These are phyloP conservation scores for Tauraco hartlaubi DNA, from an alignment of 2,797 vertebrate species.

Conservation along the genomic window DNA sequence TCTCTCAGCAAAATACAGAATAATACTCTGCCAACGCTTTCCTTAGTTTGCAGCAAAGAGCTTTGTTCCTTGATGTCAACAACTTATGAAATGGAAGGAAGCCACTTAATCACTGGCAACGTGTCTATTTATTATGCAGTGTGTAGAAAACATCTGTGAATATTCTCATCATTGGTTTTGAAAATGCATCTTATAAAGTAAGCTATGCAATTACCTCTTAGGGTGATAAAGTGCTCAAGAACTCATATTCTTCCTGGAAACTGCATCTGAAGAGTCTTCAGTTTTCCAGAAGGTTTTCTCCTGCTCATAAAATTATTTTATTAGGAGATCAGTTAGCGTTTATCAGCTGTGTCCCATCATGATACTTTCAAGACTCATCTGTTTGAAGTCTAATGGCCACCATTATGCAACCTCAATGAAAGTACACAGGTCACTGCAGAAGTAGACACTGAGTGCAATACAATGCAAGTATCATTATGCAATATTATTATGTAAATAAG, in stretches of 20 bases:
- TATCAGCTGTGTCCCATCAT: neutral
- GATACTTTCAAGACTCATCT: neutral
- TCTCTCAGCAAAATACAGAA: neutral
- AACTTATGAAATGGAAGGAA: neutral
- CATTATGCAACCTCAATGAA: neutral
- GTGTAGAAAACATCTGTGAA: neutral
- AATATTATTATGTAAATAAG: constrained; percentile 27
- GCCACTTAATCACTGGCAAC: neutral
- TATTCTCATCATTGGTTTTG: neutral
- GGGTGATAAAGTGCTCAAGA: neutral
- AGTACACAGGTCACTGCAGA: neutral
- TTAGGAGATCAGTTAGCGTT: constrained; percentile 11
- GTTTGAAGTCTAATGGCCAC: neutral
- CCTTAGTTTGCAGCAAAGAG: neutral
- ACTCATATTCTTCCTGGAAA: neutral
- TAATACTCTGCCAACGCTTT: neutral
- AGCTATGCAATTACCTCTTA: neutral
- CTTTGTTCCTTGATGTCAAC: neutral
- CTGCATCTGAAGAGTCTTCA: neutral
- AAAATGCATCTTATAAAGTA: neutral
- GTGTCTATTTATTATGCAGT: neutral
- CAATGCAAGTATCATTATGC: neutral
- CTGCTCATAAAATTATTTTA: neutral
- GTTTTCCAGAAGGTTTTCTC: neutral
- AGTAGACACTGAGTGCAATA: neutral